Evolutionary conservation across 2,888 invertebrate genomes (phyloP), one percentile per base, ranked within the genome.

Genomic region (Galerucella nymphaeae): DNA sequence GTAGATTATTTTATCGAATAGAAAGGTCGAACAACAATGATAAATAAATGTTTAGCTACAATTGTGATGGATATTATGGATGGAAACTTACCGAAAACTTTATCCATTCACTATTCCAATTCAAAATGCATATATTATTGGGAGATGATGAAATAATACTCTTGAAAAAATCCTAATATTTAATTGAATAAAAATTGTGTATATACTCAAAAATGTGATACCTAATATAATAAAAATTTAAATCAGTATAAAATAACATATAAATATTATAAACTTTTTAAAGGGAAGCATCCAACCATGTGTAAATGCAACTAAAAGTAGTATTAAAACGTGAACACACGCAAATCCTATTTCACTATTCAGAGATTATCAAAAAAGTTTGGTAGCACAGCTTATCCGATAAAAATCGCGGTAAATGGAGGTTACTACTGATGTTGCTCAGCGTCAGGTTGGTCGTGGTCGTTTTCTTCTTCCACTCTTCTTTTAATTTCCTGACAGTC

Each of bases 401-500:
- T 30, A 23, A 53, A 53, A 53, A 53, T 10, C 8, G n/a, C 3
- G n/a, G 14, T 16, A 53, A 16, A 16, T 2, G 53, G 2, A 18
- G 16, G 18, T 18, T 53, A 16, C 2, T 53, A 18, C 18, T 53
- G 53, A 0, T 53, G 9, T 53, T 53, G 53, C 2, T 53, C 53
- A 2, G 6, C 10, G 1, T 53, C 18, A 18, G 53, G 9, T 18
- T 16, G 16, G 53, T 53, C 53, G 10, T 18, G 53, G 10, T 10
- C 18, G 8, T 16, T 10, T 13, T 45, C 53, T 10, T 53, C 16
- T 53, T 53, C 53, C 53, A 53, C 8, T 53, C 64, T 53, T 18
- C 18, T 53, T 53, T 53, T 53, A 16, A 53, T 53, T 53, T 53
- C 10, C 9, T 53, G 53, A 16, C 77, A 75, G 0, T 76, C 75